Evolutionary conservation across 1,140 invertebrate species (phyloP).

Genomic region (Solenopsis fugax): DNA sequence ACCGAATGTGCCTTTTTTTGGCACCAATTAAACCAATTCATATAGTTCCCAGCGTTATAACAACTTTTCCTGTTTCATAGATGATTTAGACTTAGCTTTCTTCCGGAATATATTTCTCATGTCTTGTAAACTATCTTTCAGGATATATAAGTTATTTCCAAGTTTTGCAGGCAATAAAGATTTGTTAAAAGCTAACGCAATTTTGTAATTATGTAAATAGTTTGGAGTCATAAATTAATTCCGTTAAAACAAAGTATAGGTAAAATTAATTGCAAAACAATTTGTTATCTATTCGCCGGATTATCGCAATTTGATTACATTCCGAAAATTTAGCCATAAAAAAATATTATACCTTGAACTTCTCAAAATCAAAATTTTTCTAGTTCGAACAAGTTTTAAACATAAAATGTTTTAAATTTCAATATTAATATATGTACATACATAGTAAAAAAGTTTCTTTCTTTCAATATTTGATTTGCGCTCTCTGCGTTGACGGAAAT

Average conservation of each 20-base stretch:
- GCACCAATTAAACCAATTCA: not conserved
- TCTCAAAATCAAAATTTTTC: not conserved
- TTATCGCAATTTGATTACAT: constrained; percentile 12
- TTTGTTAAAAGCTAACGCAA: not conserved
- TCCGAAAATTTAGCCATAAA: not conserved
- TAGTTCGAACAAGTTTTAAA: not conserved
- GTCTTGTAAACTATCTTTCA: not conserved
- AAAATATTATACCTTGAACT: not conserved
- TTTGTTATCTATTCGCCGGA: not conserved
- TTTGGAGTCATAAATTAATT: not conserved
- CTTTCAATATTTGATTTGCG: not conserved
- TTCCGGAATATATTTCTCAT: not conserved
- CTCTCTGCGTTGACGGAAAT: constrained; percentile 6
- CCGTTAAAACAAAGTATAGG: not conserved
- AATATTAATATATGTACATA: not conserved
- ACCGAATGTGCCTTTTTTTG: not conserved
- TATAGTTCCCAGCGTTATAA: not conserved
- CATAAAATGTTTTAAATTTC: not conserved
- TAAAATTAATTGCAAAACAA: constrained; percentile 19
- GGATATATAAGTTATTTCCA: not conserved
- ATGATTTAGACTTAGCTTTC: not conserved
- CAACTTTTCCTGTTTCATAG: not conserved
- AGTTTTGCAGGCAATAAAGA: not conserved
- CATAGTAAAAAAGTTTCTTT: not conserved
- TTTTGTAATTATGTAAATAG: not conserved